These are phyloP conservation scores for Beaufortia kweichowensis DNA, from an alignment of 2,113 vertebrate genomes.

Conservation along the genomic window DNA sequence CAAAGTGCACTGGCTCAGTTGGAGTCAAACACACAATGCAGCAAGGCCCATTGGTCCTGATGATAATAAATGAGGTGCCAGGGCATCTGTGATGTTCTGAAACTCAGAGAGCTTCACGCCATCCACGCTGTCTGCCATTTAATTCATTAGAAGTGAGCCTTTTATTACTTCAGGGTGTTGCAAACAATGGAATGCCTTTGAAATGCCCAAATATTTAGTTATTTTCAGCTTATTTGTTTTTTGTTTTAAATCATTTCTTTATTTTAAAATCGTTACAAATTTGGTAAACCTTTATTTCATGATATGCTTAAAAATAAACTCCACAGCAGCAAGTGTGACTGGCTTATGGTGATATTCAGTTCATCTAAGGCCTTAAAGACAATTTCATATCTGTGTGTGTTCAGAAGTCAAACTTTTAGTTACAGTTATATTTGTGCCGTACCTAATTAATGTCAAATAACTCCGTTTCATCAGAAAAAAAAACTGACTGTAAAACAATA, in stretches of 20 bases:
- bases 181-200: slow-evolving; percentile 27
- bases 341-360: not conserved
- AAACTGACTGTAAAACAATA: slow-evolving; percentile 7
- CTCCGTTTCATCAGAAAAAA: not conserved
- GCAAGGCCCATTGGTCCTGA: slow-evolving; percentile 59
- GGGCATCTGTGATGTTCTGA: slow-evolving; percentile 58
- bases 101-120: slow-evolving; percentile 42
- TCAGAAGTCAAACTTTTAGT: no score
- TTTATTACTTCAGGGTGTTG: slow-evolving; percentile 44
- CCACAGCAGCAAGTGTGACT: not conserved
- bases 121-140: slow-evolving; percentile 48
- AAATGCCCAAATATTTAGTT: slow-evolving; percentile 13
- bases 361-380: no score
- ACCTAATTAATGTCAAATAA: not conserved
- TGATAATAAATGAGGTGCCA: slow-evolving; percentile 61
- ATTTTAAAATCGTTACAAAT: not conserved
- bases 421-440: not conserved
- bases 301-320: not conserved
- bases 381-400: not conserved
- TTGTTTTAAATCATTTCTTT: not conserved
- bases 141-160: slow-evolving; percentile 43
- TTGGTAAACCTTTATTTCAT: not conserved
- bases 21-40: slow-evolving; percentile 57
- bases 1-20: slow-evolving; percentile 59
- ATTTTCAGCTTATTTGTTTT: not conserved